phyloP scores from a whole-genome alignment of 2,113 vertebrate species.

The Petromus typicus region DNA sequence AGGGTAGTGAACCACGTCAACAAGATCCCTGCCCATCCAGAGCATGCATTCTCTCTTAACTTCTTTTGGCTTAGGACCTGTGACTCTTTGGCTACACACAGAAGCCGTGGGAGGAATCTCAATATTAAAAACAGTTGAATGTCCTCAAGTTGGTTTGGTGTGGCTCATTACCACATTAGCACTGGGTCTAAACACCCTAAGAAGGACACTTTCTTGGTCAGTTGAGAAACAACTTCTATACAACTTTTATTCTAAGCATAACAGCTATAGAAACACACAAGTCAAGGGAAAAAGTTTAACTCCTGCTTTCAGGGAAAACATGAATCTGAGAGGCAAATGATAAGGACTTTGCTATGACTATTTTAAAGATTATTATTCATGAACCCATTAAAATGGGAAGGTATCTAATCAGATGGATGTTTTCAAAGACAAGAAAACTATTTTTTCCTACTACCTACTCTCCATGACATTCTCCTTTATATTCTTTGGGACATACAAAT shows the following conservation, averaged over 20 bases:
- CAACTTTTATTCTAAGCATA: neutral
- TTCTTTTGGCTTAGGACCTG: neutral
- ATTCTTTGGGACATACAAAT: neutral
- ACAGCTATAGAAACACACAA: slow-evolving; percentile 14
- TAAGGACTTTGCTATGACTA: neutral
- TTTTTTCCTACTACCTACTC: neutral
- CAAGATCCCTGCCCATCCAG: neutral
- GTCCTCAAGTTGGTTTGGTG: neutral
- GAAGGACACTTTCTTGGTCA: neutral
- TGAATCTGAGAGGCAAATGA: neutral
- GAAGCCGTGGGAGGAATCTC: neutral
- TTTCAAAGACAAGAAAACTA: neutral
- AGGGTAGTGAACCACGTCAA: neutral
- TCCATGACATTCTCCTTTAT: neutral
- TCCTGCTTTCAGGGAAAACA: slow-evolving; percentile 23
- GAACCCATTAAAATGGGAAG: slow-evolving; percentile 6
- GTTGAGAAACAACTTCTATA: slow-evolving; percentile 28
- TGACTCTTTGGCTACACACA: neutral
- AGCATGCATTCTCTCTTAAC: neutral
- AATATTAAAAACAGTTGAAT: neutral
- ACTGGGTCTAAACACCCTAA: neutral
- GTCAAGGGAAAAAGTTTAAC: neutral
- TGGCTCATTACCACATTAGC: neutral
- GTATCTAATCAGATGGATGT: neutral
- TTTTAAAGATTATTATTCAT: slow-evolving; percentile 46